Evolutionary conservation across 2,113 vertebrate species (phyloP), one percentile per base, ranked within the genome.

Genomic region (Potamarius usumacintae): DNA sequence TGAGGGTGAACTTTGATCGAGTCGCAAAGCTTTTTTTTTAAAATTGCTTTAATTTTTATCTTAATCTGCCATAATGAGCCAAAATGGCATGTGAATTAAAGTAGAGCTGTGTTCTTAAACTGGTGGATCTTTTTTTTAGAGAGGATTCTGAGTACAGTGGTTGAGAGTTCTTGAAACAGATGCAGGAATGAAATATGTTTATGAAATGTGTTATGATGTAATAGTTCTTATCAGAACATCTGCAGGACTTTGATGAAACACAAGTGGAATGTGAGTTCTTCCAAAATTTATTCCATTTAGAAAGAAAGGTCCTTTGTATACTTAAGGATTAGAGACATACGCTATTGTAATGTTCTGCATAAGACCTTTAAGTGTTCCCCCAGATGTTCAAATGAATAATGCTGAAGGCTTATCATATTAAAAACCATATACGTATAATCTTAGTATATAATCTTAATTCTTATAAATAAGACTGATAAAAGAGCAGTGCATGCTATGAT

Each of bases 161-260:
- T 85, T 57, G 4, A 58, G 77, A 1, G n/a, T n/a, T 4, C 42
- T 42, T 4, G 62, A 48, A 48, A 42, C 18, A 52, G 52, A 79
- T 62, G 20, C 80, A 83, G 52, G 25, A 86, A 86, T 69, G 79
- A 50, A 72, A 58, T 8, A 83, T 86, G 79, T 78, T 89, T 89
- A 86, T 82, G 72, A 72, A 57, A 71, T 79, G 71, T 82, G 65
- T 85, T 85, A 82, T 60, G 86, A 82, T 69, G 71, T 48, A 91
- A 79, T 63, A 77, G 27, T 69, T 86, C 20, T 81, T 72, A 88
- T 90, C 80, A 83, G 79, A 76, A 85, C 84, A 85, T 89, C 81
- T 89, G 57, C 48, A 84, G 77, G 55, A 62, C 18, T 62, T 27
- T 80, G 57, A 34, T 82, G 69, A 67, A 65, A 81, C 4, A 34